Evolutionary conservation across 2,113 vertebrate genomes (phyloP).

Genomic region (Nasalis larvatus): DNA sequence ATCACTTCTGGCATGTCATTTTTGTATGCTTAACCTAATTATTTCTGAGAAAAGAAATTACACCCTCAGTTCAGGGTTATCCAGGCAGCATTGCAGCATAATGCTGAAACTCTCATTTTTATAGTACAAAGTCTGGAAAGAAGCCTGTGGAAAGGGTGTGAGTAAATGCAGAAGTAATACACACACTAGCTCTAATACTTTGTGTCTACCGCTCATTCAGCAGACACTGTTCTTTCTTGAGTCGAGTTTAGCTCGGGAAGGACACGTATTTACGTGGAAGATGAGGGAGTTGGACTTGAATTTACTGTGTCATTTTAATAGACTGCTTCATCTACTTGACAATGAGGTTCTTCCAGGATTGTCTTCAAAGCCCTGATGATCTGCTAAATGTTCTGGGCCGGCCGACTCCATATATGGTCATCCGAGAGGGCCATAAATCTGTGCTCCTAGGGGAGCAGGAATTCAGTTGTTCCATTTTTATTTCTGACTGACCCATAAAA

Average conservation of each 20-base stretch:
- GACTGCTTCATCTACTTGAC: constrained; percentile 42
- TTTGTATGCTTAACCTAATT: background rate
- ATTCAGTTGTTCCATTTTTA: background rate
- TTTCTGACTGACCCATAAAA: constrained; percentile 35
- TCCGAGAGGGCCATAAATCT: background rate
- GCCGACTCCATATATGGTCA: fast-evolving
- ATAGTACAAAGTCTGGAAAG: background rate
- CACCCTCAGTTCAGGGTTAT: background rate
- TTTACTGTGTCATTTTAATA: constrained; percentile 33
- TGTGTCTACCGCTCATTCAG: background rate
- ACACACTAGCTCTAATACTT: fast-evolving
- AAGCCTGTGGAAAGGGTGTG: background rate
- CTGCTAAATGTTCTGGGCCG: background rate
- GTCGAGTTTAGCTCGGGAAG: background rate
- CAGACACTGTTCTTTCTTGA: background rate
- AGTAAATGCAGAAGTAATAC: background rate
- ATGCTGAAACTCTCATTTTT: background rate
- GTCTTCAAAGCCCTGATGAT: background rate
- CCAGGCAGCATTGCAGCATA: background rate
- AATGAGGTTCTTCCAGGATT: constrained; percentile 24
- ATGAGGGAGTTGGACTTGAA: background rate
- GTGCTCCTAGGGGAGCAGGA: background rate
- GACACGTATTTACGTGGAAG: background rate
- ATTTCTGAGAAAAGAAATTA: constrained; percentile 22
- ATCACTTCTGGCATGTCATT: background rate